Base-by-base conservation (phyloP, 2,888 invertebrate species). In the Chalcis sispes region DNA sequence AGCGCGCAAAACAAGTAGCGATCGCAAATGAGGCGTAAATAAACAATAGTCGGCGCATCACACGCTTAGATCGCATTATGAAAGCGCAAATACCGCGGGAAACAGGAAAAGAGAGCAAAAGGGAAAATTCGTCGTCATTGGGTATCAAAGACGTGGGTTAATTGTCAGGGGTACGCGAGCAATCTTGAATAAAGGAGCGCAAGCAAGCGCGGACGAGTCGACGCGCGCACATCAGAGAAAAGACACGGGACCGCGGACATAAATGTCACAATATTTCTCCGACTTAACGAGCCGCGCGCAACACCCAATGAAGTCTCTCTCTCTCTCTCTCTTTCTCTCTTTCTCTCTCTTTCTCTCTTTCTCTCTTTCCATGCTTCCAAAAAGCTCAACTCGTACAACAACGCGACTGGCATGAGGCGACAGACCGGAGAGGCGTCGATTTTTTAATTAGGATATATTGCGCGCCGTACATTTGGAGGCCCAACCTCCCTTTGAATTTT, bases 251-350 rank as follows among this genome's bases (percentile, higher is more conserved):
- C 80, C 82, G 86, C 81, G 81, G 83, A 83, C 87, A 86, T 87
- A 86, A 88, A 83, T 86, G 87, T 87, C 88, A 85, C 86, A 84
- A 87, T 87, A 87, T 87, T 87, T 87, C 86, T 87, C 85, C 54
- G 75, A 86, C 85, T 88, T 88, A 87, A 87, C 88, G 87, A 87
- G 88, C 86, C 88, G 84, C 69, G 54, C 69, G 27, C 48, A 36
- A 8, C 42, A 13, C 65, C 13, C 52, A 32, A 32, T 32, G 8
- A 32, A 32, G 8, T 20, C 40, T 8, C 29, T 23, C 42, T 32
- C 20, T 15, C 46, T 8, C 48, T 36, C 54, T 13, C 42, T 23
- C 25, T 36, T 36, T 42, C 36, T 7, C 32, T 23, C 58, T 46
- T 20, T 15, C 56, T 15, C 48, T 36, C 54, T 18, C 52, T 23